Percentiles rank a stretch among this genome's conserved stretches.
Evolutionary conservation across 2,797 vertebrate species (phyloP).

Genomic region (Saxicola maurus): DNA sequence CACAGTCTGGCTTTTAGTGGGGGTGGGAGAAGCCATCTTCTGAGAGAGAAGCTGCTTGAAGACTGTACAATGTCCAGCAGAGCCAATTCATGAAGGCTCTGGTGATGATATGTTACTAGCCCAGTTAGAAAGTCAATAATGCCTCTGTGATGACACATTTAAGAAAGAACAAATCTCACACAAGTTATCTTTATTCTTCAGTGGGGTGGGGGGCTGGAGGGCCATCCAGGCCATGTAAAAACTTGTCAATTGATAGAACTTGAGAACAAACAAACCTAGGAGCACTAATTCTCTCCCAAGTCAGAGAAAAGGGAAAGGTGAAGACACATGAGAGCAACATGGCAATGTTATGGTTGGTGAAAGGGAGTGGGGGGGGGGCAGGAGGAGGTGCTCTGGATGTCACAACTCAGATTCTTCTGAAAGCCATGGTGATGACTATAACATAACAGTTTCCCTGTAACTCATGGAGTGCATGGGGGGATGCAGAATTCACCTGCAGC

Average conservation of each 20-base stretch:
- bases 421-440: background rate
- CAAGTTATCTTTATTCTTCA: too few relatives aligned
- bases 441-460: background rate
- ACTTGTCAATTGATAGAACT: background rate
- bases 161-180: fast-evolving
- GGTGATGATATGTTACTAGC: too few relatives aligned
- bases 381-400: background rate
- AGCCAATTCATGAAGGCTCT: background rate
- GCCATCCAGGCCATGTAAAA: too few relatives aligned
- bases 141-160: too few relatives aligned
- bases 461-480: background rate
- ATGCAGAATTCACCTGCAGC: background rate
- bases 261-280: background rate
- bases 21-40: background rate
- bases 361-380: too few relatives aligned
- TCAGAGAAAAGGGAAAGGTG: background rate
- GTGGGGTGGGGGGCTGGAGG: fast-evolving
- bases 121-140: background rate
- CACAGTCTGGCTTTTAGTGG: background rate
- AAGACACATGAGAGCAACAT: background rate
- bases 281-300: fast-evolving
- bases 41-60: background rate
- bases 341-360: fast-evolving
- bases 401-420: background rate
- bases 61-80: background rate